These are phyloP conservation scores for Xyrichtys novacula DNA, from an alignment of 2,797 vertebrate genomes.

Conservation along the genomic window DNA sequence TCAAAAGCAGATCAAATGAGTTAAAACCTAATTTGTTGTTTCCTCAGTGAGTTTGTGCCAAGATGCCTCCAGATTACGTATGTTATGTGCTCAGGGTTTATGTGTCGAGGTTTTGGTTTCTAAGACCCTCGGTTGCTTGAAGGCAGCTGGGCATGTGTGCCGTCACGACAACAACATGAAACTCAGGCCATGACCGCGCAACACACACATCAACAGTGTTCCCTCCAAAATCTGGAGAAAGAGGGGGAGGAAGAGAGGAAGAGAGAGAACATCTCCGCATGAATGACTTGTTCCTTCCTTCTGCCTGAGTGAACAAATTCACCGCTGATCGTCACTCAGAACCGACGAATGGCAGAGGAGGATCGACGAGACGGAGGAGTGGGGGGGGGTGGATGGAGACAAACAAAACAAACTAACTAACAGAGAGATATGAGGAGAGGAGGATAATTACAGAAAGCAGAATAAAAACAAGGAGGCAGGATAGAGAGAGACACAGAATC, in stretches of 20 bases:
- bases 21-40: not conserved
- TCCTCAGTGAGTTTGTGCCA: not conserved
- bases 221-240: constrained; percentile 11
- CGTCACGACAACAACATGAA: not conserved
- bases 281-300: constrained; percentile 57
- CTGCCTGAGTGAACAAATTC: constrained; percentile 45
- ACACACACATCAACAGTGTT: constrained; percentile 7
- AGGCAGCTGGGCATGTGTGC: constrained; percentile 45
- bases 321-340: constrained; percentile 21
- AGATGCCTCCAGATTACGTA: not conserved
- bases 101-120: not conserved
- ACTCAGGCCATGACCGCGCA: constrained; percentile 4
- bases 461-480: too few species aligned
- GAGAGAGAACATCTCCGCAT: constrained; percentile 26
- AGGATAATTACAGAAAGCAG: not conserved
- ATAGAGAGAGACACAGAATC: not conserved
- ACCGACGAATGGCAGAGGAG: constrained; percentile 4
- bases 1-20: not conserved
- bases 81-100: not conserved
- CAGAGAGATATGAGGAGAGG: not conserved
- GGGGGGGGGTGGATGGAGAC: too few species aligned
- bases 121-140: not conserved
- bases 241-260: not conserved
- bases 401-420: constrained; percentile 9
- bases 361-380: not conserved